Conservation (phyloP, 2,888 invertebrate genomes). For the Drosophila subsilvestris region DNA sequence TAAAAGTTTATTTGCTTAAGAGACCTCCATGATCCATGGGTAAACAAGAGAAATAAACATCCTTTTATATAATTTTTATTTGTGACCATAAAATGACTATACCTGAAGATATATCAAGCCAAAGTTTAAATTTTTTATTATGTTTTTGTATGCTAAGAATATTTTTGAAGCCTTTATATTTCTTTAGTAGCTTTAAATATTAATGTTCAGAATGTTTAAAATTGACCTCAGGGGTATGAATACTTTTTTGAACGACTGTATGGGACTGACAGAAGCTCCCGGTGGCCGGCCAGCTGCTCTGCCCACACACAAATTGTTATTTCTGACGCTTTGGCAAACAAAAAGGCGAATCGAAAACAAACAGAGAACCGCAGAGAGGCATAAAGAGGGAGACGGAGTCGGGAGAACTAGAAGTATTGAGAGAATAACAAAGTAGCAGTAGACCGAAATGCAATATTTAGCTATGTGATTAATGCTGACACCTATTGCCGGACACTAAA, state of each 20-base stretch:
- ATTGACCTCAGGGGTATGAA: neutral
- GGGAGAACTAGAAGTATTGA: neutral
- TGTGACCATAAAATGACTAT: too few relatives aligned
- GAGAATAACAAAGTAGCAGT: slow-evolving; percentile 33
- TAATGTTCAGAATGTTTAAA: too few relatives aligned
- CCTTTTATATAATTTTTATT: too few relatives aligned
- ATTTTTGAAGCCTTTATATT: too few relatives aligned
- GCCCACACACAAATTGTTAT: slow-evolving; percentile 32
- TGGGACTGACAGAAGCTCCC: slow-evolving; percentile 4
- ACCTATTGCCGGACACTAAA: neutral
- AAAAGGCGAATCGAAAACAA: slow-evolving; percentile 24
- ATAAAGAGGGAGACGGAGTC: neutral
- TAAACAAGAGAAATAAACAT: too few relatives aligned
- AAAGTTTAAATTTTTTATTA: too few relatives aligned
- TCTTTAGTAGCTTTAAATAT: too few relatives aligned
- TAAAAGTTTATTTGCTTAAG: too few relatives aligned
- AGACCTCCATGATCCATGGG: too few relatives aligned
- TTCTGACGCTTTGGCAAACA: slow-evolving; percentile 25
- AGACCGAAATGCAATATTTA: slow-evolving; percentile 51
- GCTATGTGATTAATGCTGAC: slow-evolving; percentile 36
- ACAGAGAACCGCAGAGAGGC: neutral
- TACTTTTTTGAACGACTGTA: neutral
- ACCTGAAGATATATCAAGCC: too few relatives aligned
- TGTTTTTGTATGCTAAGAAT: too few relatives aligned
- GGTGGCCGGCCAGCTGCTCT: slow-evolving; percentile 36